phyloP scores from a whole-genome alignment of 2,113 vertebrate genomes.

The Rousettus leschenaultii region DNA sequence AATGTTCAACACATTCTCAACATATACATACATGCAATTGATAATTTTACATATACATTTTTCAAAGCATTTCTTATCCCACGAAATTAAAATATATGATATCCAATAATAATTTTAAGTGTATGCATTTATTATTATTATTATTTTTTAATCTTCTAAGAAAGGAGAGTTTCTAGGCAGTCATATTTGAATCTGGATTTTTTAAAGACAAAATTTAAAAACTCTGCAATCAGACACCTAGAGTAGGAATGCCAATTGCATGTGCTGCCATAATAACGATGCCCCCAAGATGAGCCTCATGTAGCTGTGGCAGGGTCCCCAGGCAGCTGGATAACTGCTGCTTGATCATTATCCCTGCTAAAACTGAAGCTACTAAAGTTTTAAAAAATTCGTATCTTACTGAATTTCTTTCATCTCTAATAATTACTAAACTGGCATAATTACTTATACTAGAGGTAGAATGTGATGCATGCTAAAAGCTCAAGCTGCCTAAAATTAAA shows the following conservation, averaged over 20 bases:
- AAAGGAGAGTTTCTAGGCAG: slow-evolving; percentile 3
- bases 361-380: slow-evolving; percentile 84
- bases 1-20: neutral
- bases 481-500: slow-evolving; percentile 80
- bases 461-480: slow-evolving; percentile 74
- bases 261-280: slow-evolving; percentile 60
- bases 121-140: neutral
- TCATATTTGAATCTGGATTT: slow-evolving; percentile 44
- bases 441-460: slow-evolving; percentile 82
- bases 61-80: neutral
- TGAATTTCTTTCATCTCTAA: slow-evolving; percentile 86
- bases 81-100: neutral
- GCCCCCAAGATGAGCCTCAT: slow-evolving; percentile 76
- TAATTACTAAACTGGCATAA: slow-evolving; percentile 88
- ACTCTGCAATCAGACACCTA: slow-evolving; percentile 51
- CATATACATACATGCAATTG: neutral
- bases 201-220: slow-evolving; percentile 33
- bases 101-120: neutral
- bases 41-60: neutral
- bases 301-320: slow-evolving; percentile 75
- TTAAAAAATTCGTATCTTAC: slow-evolving; percentile 78
- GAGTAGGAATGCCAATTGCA: slow-evolving; percentile 71
- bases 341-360: slow-evolving; percentile 82
- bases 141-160: slow-evolving; percentile 4
- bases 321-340: slow-evolving; percentile 77